Conservation (phyloP, 2,888 invertebrate species). For the Chloroclysta siterata region DNA sequence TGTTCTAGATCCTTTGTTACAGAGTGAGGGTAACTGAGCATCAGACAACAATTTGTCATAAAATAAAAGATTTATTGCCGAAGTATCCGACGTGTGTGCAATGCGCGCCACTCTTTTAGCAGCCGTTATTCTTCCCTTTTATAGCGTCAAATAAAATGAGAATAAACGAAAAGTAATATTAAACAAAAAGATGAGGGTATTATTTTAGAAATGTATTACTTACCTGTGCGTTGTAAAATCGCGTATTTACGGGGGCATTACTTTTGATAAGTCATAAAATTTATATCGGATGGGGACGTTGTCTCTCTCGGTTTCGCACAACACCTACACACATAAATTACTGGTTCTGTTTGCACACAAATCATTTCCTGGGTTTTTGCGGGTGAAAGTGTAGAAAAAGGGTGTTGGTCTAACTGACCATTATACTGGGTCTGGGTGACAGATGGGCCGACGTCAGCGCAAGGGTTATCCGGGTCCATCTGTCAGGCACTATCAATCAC, state of each 20-base stretch:
- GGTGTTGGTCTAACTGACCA: constrained; percentile 58
- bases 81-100: constrained; percentile 64
- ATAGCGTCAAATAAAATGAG: constrained; percentile 79
- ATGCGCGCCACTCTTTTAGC: constrained; percentile 73
- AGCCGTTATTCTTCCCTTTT: constrained; percentile 80
- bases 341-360: constrained; percentile 36
- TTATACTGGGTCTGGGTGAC: constrained; percentile 57
- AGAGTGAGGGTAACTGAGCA: constrained; percentile 60
- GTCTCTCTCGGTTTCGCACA: constrained; percentile 26
- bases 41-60: constrained; percentile 83
- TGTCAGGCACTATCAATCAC: constrained; percentile 80
- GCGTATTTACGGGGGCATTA: constrained; percentile 55
- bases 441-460: constrained; percentile 67
- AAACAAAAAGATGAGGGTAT: constrained; percentile 69
- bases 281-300: constrained; percentile 23
- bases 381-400: constrained; percentile 54
- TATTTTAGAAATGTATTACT: constrained; percentile 65
- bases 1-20: constrained; percentile 79
- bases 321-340: constrained; percentile 28
- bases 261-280: constrained; percentile 52
- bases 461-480: constrained; percentile 77
- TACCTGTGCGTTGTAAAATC: constrained; percentile 59
- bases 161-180: constrained; percentile 76
- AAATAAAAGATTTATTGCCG: constrained; percentile 82
- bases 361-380: constrained; percentile 46